phyloP scores from a whole-genome alignment of 2,888 invertebrate genomes.

The Orthosia gracilis region DNA sequence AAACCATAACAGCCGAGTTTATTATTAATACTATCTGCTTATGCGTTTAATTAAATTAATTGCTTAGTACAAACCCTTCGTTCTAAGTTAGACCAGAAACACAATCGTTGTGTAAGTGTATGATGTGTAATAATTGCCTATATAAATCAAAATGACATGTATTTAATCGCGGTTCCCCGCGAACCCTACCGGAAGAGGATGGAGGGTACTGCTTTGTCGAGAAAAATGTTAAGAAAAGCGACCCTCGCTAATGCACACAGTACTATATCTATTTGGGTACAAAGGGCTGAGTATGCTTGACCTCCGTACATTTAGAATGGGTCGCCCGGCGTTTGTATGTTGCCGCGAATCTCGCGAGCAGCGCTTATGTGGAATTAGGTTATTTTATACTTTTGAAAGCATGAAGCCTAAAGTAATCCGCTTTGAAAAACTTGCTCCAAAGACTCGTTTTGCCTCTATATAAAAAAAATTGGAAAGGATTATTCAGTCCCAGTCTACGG shows the following conservation, averaged over 20 bases:
- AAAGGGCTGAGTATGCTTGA: slow-evolving; percentile 86
- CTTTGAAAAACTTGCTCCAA: slow-evolving; percentile 47
- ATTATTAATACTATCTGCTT: slow-evolving; percentile 74
- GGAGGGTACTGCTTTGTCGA: slow-evolving; percentile 75
- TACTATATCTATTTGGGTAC: slow-evolving; percentile 86
- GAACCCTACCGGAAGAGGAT: slow-evolving; percentile 79
- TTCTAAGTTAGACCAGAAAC: slow-evolving; percentile 47
- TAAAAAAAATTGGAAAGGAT: slow-evolving; percentile 45
- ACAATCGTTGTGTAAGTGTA: slow-evolving; percentile 42
- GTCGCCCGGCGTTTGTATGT: slow-evolving; percentile 58
- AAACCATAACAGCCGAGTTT: slow-evolving; percentile 65
- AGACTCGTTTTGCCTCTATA: slow-evolving; percentile 42
- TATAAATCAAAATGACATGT: slow-evolving; percentile 89
- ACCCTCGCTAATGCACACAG: slow-evolving; percentile 87
- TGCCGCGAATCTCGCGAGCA: slow-evolving; percentile 48
- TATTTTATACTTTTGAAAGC: slow-evolving; percentile 65
- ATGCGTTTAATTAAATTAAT: slow-evolving; percentile 70
- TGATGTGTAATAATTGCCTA: slow-evolving; percentile 80
- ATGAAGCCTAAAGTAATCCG: slow-evolving; percentile 61
- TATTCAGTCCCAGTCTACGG: slow-evolving; percentile 26
- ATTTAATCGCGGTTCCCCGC: slow-evolving; percentile 82
- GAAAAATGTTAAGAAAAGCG: slow-evolving; percentile 82
- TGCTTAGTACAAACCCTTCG: slow-evolving; percentile 49
- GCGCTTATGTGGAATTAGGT: slow-evolving; percentile 61
- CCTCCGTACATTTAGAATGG: slow-evolving; percentile 77